Conservation (phyloP, 2,888 invertebrate species). For the Stenolophus ochropezus region DNA sequence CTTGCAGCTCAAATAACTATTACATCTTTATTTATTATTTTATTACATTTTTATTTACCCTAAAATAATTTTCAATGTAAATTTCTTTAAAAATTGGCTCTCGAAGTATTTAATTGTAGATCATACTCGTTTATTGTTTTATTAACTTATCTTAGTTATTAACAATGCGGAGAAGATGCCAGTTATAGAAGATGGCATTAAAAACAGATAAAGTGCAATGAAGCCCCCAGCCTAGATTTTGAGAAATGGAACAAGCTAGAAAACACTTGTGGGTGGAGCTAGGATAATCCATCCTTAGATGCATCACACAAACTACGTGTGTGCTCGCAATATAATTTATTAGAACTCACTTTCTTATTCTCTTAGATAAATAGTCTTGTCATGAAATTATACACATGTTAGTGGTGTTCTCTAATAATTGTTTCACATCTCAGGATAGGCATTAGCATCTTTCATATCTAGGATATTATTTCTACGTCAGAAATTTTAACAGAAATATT, state of each 20-base stretch:
- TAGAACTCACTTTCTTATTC: neutral
- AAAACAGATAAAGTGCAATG: constrained; percentile 39
- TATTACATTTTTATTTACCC: too few species aligned
- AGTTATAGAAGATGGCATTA: constrained; percentile 15
- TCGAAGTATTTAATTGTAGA: too few species aligned
- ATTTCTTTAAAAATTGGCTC: too few species aligned
- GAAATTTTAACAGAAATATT: too few species aligned
- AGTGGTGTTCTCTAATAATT: neutral
- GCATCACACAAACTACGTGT: neutral
- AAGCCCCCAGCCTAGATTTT: constrained; percentile 5
- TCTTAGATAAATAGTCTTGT: neutral
- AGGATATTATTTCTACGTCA: neutral
- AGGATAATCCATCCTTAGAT: neutral
- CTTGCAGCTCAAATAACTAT: too few species aligned
- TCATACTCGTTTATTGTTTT: too few species aligned
- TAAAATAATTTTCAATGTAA: too few species aligned
- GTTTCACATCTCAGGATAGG: neutral
- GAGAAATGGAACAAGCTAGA: neutral
- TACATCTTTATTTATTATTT: too few species aligned
- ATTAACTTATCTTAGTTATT: neutral
- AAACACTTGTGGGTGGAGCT: neutral
- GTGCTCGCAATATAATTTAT: neutral
- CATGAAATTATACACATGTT: neutral
- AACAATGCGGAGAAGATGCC: neutral
- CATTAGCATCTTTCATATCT: neutral